Percentiles rank a stretch among this genome's conserved stretches.
Conservation (phyloP, 2,888 invertebrate genomes). For the Phengaris alcon region DNA sequence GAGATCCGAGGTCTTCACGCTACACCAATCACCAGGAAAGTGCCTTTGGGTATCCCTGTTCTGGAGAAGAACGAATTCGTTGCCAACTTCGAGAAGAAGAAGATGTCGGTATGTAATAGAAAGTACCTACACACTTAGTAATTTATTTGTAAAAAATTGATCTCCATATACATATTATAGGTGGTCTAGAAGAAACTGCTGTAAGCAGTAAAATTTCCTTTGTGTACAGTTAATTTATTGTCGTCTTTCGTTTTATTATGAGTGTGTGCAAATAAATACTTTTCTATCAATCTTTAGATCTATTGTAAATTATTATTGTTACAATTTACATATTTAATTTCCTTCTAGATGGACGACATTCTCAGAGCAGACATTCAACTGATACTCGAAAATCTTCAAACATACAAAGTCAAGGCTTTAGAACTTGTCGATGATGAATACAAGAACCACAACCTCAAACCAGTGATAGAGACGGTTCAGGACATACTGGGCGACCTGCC, state of each 20-base stretch:
- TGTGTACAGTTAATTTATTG: no score
- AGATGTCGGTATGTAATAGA: constrained; percentile 56
- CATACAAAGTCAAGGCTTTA: constrained; percentile 80
- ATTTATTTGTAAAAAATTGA: no score
- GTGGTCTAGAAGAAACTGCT: no score
- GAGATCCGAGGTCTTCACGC: constrained; percentile 88
- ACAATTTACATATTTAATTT: background rate
- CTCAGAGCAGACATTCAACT: constrained; percentile 83
- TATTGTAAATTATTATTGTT: background rate
- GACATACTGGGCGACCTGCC: constrained; percentile 84
- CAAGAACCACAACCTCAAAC: constrained; percentile 64
- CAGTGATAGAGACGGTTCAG: constrained; percentile 76
- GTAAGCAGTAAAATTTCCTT: no score
- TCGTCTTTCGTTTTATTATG: no score
- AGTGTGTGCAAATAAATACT: no score
- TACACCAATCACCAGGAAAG: constrained; percentile 84
- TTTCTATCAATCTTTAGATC: no score
- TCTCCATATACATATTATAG: no score
- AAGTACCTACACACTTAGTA: no score
- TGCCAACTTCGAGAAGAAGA: constrained; percentile 76
- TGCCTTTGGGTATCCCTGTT: constrained; percentile 85
- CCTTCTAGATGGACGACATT: constrained; percentile 68
- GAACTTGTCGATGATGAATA: constrained; percentile 77
- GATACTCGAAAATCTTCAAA: constrained; percentile 84
- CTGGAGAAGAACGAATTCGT: constrained; percentile 87